Evolutionary conservation across 2,888 invertebrate species (phyloP).

Genomic region (Drosophila robusta): DNA sequence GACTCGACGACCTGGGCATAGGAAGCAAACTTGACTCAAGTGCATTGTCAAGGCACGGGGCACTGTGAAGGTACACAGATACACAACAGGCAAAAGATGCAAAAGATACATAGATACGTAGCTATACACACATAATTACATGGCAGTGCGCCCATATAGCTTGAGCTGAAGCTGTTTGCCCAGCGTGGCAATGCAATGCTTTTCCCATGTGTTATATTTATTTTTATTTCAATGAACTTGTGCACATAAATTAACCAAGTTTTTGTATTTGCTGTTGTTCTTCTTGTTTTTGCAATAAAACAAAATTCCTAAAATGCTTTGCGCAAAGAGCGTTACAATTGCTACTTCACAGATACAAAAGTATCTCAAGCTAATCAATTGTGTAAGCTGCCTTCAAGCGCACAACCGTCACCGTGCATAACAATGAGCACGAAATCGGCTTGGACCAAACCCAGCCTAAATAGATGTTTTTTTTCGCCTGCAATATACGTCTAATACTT

Average conservation of each 20-base stretch:
- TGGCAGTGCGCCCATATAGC: constrained; percentile 52
- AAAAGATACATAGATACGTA: constrained; percentile 17
- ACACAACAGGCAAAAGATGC: constrained; percentile 12
- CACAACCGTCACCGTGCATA: constrained; percentile 34
- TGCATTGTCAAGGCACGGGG: constrained; percentile 75
- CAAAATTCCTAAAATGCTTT: constrained; percentile 46
- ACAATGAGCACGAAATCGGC: constrained; percentile 29
- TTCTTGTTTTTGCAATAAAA: constrained; percentile 8
- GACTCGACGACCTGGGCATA: constrained; percentile 47
- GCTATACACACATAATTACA: constrained; percentile 47
- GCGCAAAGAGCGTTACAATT: constrained; percentile 9
- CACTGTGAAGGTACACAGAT: constrained; percentile 30
- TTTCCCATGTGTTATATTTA: constrained; percentile 40
- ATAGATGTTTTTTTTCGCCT: constrained; percentile 4
- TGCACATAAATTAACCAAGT: constrained; percentile 64
- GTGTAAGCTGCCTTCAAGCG: constrained; percentile 50
- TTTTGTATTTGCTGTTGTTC: background rate
- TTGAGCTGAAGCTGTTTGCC: constrained; percentile 7
- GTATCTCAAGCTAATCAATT: constrained; percentile 49
- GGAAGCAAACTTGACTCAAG: constrained; percentile 79
- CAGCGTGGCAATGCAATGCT: constrained; percentile 16
- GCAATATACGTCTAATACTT: constrained; percentile 57
- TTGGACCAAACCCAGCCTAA: background rate
- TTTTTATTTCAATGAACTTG: constrained; percentile 41
- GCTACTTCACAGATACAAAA: constrained; percentile 16